phyloP scores from a whole-genome alignment of 2,797 vertebrate genomes.

The Lindbergichthys nudifrons region DNA sequence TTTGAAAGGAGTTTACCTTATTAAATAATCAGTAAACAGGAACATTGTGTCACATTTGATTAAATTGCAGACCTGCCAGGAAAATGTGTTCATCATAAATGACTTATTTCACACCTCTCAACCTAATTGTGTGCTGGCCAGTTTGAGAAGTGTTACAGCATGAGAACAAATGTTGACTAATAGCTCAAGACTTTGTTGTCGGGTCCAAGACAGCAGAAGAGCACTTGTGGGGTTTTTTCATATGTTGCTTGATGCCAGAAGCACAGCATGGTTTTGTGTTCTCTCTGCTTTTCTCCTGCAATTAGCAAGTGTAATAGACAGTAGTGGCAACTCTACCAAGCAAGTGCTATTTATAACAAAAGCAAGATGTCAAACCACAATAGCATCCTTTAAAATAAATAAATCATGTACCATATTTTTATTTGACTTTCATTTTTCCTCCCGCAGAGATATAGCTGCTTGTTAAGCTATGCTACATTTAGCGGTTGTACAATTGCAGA shows the following conservation, averaged over 20 bases:
- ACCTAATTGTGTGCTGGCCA: slow-evolving; percentile 25
- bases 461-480: slow-evolving; percentile 14
- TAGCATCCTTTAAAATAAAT: slow-evolving; percentile 33
- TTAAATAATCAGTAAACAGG: background rate
- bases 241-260: slow-evolving; percentile 36
- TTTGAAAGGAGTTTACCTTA: background rate
- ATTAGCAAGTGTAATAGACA: slow-evolving; percentile 49
- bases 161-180: slow-evolving; percentile 46
- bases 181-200: slow-evolving; percentile 49
- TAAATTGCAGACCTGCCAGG: background rate
- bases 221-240: slow-evolving; percentile 37
- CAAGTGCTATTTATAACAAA: slow-evolving; percentile 36
- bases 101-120: slow-evolving; percentile 8
- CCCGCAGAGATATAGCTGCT: background rate
- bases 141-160: slow-evolving; percentile 36
- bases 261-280: slow-evolving; percentile 46
- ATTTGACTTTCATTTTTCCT: slow-evolving; percentile 27
- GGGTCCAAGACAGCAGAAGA: slow-evolving; percentile 33
- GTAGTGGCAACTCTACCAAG: slow-evolving; percentile 21
- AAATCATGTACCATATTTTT: slow-evolving; percentile 13
- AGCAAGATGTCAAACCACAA: slow-evolving; percentile 25
- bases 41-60: background rate
- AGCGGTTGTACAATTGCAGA: slow-evolving; percentile 39
- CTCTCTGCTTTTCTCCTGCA: slow-evolving; percentile 35
- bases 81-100: slow-evolving; percentile 4